Conservation (phyloP, 2,888 invertebrate genomes). For the Drosophila kuntzei region DNA sequence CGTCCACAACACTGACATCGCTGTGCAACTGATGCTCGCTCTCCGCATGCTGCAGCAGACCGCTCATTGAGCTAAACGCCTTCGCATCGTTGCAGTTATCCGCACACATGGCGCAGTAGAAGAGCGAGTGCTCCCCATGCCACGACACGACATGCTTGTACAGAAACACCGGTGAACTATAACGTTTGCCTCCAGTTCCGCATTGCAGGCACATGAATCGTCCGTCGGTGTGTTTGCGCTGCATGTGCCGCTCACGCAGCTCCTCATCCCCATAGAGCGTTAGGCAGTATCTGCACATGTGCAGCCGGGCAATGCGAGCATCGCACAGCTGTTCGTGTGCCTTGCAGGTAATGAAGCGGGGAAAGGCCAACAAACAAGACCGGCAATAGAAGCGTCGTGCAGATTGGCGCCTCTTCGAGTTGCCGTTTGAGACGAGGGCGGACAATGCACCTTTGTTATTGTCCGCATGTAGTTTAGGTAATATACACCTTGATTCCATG, state of each 20-base stretch:
- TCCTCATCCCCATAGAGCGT: slow-evolving; percentile 64
- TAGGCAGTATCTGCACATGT: slow-evolving; percentile 61
- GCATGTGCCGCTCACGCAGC: slow-evolving; percentile 51
- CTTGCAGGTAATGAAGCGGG: slow-evolving; percentile 53
- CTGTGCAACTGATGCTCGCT: slow-evolving; percentile 48
- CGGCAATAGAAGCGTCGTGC: slow-evolving; percentile 54
- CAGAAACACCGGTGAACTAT: slow-evolving; percentile 55
- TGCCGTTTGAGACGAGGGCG: neutral
- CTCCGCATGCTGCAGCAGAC: slow-evolving; percentile 55
- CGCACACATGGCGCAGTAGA: slow-evolving; percentile 67
- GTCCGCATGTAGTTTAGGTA: slow-evolving; percentile 23
- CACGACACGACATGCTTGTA: slow-evolving; percentile 65
- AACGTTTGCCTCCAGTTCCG: slow-evolving; percentile 61
- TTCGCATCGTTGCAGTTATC: slow-evolving; percentile 57
- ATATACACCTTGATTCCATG: slow-evolving; percentile 33
- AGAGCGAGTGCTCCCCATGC: slow-evolving; percentile 68
- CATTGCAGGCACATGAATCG: slow-evolving; percentile 64
- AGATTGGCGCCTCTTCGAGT: neutral
- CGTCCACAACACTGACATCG: slow-evolving; percentile 55
- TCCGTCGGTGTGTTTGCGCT: slow-evolving; percentile 55
- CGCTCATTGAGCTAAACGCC: slow-evolving; percentile 48
- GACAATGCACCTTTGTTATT: neutral
- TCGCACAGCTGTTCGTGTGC: slow-evolving; percentile 56
- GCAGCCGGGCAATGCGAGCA: slow-evolving; percentile 38
- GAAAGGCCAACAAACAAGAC: slow-evolving; percentile 45